Evolutionary conservation across 2,113 vertebrate genomes (phyloP).

Genomic region (Heteronetta atricapilla): DNA sequence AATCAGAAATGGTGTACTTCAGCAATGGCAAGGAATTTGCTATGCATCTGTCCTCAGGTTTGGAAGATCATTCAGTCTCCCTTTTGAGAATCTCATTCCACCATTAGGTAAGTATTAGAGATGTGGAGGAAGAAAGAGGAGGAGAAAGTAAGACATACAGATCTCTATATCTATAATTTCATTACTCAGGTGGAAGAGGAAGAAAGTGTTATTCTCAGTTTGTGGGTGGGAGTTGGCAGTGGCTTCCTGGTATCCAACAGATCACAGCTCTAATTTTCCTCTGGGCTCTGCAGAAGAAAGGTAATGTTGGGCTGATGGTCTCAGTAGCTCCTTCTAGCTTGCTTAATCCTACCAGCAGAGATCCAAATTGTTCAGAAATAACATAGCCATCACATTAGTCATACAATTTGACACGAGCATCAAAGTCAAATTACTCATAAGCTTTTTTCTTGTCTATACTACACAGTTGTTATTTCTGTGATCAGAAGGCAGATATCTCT

Average conservation of each 20-base stretch:
- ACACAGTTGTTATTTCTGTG: background rate
- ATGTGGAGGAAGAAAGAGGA: background rate
- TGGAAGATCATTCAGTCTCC: background rate
- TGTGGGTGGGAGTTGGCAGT: rapidly evolving
- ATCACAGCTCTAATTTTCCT: background rate
- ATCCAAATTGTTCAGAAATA: background rate
- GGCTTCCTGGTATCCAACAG: background rate
- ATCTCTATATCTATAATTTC: background rate
- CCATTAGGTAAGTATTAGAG: background rate
- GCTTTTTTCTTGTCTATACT: background rate
- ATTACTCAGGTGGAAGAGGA: background rate
- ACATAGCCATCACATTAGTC: background rate
- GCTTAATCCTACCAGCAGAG: background rate
- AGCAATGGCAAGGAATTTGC: background rate
- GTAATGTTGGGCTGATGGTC: background rate
- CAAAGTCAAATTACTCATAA: background rate
- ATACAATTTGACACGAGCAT: background rate
- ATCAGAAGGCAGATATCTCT: background rate
- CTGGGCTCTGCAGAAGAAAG: background rate
- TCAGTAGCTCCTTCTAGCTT: background rate
- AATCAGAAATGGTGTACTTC: background rate
- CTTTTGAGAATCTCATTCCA: background rate
- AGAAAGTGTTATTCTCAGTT: background rate
- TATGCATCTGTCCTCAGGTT: background rate
- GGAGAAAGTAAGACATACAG: background rate